phyloP scores from a whole-genome alignment of 2,797 vertebrate species.

The Oreochromis mossambicus region DNA sequence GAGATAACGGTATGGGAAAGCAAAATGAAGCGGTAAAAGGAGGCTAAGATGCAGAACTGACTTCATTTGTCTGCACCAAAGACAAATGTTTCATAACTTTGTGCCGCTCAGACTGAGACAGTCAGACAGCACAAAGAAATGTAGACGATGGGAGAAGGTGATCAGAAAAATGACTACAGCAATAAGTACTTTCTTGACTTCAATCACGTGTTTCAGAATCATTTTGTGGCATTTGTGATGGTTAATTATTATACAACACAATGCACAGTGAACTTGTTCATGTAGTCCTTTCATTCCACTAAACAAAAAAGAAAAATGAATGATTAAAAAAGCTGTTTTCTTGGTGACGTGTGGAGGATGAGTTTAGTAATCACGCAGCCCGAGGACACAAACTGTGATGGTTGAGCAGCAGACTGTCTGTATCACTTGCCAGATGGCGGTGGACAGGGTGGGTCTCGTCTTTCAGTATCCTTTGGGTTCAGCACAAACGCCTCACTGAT shows the following conservation, averaged over 20 bases:
- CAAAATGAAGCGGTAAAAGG: not conserved
- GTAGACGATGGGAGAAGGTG: not conserved
- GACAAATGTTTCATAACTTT: not conserved
- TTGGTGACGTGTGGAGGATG: not conserved
- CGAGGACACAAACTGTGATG: not conserved
- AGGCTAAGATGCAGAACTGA: not conserved
- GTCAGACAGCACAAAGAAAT: not conserved
- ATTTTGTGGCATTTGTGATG: not conserved
- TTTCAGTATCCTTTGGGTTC: not conserved
- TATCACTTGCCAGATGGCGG: not conserved
- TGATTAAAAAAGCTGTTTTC: not conserved
- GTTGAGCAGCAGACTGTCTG: not conserved
- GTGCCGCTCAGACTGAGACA: not conserved
- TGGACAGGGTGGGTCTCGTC: not conserved
- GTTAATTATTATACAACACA: not conserved
- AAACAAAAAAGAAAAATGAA: not conserved
- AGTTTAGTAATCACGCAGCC: not conserved
- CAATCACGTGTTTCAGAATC: not conserved
- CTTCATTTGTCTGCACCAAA: not conserved
- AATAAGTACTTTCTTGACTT: not conserved
- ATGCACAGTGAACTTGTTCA: fast-evolving
- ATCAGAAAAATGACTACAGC: not conserved
- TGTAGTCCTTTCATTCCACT: not conserved
- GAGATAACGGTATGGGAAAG: not conserved
- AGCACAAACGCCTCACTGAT: not conserved